These are phyloP conservation scores for Drosophila baimaii DNA, from an alignment of 1,140 invertebrate genomes.

Conservation along the genomic window DNA sequence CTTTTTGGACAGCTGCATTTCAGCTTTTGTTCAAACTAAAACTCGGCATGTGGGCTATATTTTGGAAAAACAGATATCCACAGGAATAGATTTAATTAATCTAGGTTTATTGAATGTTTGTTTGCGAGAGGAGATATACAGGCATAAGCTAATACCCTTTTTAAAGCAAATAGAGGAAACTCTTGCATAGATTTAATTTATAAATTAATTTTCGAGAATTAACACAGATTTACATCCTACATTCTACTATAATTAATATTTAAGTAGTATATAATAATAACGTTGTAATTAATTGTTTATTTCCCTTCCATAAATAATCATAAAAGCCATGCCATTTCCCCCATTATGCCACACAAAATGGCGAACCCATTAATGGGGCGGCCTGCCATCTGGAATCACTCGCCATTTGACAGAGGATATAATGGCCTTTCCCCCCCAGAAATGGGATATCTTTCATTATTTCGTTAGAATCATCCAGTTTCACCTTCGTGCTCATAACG, in stretches of 20 bases:
- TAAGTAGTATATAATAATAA: not conserved
- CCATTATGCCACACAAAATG: slow-evolving; percentile 11
- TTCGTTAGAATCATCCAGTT: slow-evolving; percentile 30
- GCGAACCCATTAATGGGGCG: slow-evolving; percentile 37
- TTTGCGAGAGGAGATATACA: not conserved
- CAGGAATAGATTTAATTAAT: slow-evolving; percentile 6
- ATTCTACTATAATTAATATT: not conserved
- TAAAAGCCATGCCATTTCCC: not conserved
- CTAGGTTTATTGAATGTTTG: slow-evolving; percentile 7
- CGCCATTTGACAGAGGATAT: slow-evolving; percentile 13
- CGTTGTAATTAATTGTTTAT: not conserved
- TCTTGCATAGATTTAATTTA: not conserved
- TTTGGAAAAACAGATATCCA: not conserved
- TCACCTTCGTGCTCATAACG: slow-evolving; percentile 68
- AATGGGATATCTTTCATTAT: slow-evolving; percentile 39
- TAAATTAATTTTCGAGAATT: not conserved
- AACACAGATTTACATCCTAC: not conserved
- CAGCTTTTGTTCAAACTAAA: slow-evolving; percentile 22
- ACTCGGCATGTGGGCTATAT: slow-evolving; percentile 21
- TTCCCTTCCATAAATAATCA: not conserved
- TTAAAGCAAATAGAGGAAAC: not conserved
- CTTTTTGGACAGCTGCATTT: slow-evolving; percentile 41
- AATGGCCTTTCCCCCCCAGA: slow-evolving; percentile 10
- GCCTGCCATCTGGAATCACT: slow-evolving; percentile 33
- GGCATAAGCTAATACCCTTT: not conserved